Percentiles rank a stretch among this genome's conserved stretches.
phyloP scores from a whole-genome alignment of 1,140 invertebrate genomes.

The Aradophagus sp. region DNA sequence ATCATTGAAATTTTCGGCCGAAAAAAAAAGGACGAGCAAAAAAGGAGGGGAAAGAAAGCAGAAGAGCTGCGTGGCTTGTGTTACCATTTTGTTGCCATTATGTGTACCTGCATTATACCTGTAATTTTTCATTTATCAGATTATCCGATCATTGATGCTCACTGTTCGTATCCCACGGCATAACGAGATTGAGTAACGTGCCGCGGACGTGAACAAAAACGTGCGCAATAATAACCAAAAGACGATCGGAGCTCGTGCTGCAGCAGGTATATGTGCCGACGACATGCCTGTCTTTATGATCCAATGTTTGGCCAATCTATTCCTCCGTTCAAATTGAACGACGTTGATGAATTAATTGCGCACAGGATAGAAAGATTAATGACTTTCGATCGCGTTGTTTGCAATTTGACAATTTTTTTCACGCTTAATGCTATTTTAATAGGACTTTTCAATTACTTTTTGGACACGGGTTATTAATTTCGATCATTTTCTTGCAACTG shows the following conservation, averaged over 20 bases:
- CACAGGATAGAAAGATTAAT: background rate
- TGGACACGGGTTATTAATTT: too few relatives aligned
- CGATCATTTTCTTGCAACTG: too few relatives aligned
- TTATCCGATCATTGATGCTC: slow-evolving; percentile 62
- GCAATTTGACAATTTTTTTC: too few relatives aligned
- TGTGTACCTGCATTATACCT: slow-evolving; percentile 69
- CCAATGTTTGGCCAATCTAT: slow-evolving; percentile 5
- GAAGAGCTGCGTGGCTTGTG: slow-evolving; percentile 59
- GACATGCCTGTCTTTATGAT: slow-evolving; percentile 12
- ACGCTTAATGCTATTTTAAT: too few relatives aligned
- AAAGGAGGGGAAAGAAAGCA: slow-evolving; percentile 24
- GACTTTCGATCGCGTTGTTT: too few relatives aligned
- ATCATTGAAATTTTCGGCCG: slow-evolving; percentile 51
- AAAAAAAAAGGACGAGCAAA: too few relatives aligned
- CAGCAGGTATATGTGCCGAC: slow-evolving; percentile 13
- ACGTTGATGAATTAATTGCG: slow-evolving; percentile 6
- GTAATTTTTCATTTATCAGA: slow-evolving; percentile 70
- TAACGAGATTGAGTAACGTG: slow-evolving; percentile 42
- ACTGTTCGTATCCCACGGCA: slow-evolving; percentile 50
- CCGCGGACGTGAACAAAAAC: slow-evolving; percentile 31
- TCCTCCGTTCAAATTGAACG: background rate
- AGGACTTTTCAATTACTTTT: too few relatives aligned
- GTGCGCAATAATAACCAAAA: slow-evolving; percentile 32
- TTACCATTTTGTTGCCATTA: slow-evolving; percentile 70
- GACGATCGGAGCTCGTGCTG: slow-evolving; percentile 18